Conservation (phyloP, 2,113 vertebrate species). For the Corydoras maculifer region DNA sequence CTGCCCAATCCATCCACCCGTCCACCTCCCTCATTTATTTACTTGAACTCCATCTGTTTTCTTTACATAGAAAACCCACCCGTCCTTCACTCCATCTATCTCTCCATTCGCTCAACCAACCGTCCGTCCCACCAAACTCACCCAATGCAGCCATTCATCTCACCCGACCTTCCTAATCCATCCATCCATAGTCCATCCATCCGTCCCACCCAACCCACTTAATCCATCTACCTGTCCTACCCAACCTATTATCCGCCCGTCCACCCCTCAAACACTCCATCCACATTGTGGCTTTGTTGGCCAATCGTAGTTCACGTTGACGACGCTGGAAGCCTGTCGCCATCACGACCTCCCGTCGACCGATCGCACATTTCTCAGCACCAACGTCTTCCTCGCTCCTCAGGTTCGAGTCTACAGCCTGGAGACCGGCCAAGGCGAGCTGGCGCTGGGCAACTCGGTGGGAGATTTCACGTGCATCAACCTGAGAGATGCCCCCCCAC, state of each 20-base stretch:
- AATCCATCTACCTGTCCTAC: not conserved
- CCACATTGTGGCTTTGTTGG: too few species aligned
- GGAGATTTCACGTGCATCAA: slow-evolving; percentile 89
- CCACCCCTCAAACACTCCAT: too few species aligned
- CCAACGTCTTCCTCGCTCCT: slow-evolving; percentile 19
- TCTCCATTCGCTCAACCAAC: too few species aligned
- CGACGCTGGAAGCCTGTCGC: too few species aligned
- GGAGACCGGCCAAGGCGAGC: slow-evolving; percentile 73
- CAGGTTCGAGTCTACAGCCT: slow-evolving; percentile 88
- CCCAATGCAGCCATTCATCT: not conserved
- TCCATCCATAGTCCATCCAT: too few species aligned
- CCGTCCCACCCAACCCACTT: not conserved
- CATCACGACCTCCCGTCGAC: not conserved
- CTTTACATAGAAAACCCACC: too few species aligned
- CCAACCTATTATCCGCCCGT: too few species aligned
- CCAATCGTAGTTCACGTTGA: too few species aligned
- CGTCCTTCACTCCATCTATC: too few species aligned
- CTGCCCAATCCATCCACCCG: too few species aligned
- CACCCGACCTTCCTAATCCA: not conserved
- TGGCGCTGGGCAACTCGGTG: slow-evolving; percentile 72
- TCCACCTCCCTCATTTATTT: too few species aligned
- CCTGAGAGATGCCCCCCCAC: slow-evolving; percentile 72
- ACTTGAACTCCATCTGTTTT: not conserved
- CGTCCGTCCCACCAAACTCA: not conserved
- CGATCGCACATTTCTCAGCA: not conserved